Conservation (phyloP, 2,888 invertebrate species). For the Punctoribates punctum region DNA sequence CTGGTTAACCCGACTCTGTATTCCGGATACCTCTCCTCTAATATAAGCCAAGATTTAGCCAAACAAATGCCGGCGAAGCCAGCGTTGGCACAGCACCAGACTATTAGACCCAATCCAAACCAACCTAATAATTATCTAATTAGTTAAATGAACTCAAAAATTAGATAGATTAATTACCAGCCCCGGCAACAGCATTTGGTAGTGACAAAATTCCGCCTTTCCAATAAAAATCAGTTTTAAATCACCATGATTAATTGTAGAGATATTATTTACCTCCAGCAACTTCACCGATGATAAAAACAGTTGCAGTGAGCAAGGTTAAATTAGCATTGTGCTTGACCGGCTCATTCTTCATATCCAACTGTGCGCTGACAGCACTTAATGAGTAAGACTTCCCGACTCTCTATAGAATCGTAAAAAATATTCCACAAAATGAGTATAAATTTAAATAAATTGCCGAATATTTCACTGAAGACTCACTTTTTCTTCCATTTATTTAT, state of each 20-base stretch:
- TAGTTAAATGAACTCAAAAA: not conserved
- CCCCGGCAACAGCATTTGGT: conserved; percentile 19
- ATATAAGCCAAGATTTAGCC: conserved; percentile 75
- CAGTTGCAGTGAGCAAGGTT: not conserved
- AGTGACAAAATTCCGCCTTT: conserved; percentile 38
- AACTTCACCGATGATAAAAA: conserved; percentile 20
- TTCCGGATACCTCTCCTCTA: conserved; percentile 64
- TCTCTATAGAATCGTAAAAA: not conserved
- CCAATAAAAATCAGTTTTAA: not conserved
- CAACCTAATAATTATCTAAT: conserved; percentile 57
- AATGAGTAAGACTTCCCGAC: not conserved
- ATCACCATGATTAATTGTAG: not conserved
- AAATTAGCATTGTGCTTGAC: not conserved
- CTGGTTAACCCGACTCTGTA: conserved; percentile 59
- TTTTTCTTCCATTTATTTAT: not conserved
- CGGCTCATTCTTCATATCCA: not conserved
- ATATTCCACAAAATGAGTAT: not conserved
- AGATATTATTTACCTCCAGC: conserved; percentile 17
- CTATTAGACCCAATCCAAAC: conserved; percentile 63
- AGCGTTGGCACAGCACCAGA: conserved; percentile 62
- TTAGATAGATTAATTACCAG: conserved; percentile 7
- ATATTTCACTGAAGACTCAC: not conserved
- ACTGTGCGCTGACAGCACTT: not conserved
- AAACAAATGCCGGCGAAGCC: conserved; percentile 76
- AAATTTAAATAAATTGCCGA: not conserved